Evolutionary conservation across 2,797 vertebrate genomes (phyloP).

Genomic region (Zenarchopterus dispar): DNA sequence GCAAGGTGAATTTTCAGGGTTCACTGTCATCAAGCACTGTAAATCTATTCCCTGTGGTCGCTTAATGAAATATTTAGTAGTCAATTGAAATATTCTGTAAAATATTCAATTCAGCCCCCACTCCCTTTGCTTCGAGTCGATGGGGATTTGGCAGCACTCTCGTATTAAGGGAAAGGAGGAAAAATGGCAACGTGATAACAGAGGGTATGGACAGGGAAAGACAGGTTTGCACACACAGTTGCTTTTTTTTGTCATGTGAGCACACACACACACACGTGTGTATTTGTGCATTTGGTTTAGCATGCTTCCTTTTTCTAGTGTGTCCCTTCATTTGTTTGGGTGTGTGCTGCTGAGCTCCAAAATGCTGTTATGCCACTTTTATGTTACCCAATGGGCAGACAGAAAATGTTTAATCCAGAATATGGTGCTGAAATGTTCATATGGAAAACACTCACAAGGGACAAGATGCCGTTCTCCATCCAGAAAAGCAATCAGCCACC

Average conservation of each 20-base stretch:
- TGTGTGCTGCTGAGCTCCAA: conserved; percentile 32
- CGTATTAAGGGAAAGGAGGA: conserved; percentile 35
- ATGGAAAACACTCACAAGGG: conserved; percentile 45
- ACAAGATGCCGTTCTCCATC: conserved; percentile 16
- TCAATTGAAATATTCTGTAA: conserved; percentile 27
- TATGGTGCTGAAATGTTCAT: conserved; percentile 56
- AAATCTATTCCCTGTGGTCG: conserved; percentile 49
- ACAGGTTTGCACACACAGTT: conserved; percentile 8
- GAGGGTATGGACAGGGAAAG: conserved; percentile 8
- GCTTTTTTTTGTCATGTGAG: conserved; percentile 9
- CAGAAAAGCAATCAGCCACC: conserved; percentile 54
- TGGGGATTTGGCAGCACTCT: conserved; percentile 26
- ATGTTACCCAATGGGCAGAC: conserved; percentile 38
- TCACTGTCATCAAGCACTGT: conserved; percentile 15
- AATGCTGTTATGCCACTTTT: conserved; percentile 59
- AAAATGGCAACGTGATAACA: conserved; percentile 2
- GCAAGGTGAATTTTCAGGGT: conserved; percentile 21
- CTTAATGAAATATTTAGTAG: conserved; percentile 70
- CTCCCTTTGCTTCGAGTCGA: conserved; percentile 10
- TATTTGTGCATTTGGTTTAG: conserved; percentile 13
- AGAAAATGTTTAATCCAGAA: conserved; percentile 55
- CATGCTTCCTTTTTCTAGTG: conserved; percentile 11
- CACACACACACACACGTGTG: conserved; percentile 9
- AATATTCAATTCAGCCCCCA: conserved; percentile 45
- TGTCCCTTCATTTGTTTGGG: conserved; percentile 2